Percentiles rank a stretch among this genome's conserved stretches.
These are phyloP conservation scores for Paguma larvata DNA, from an alignment of 2,797 vertebrate genomes.

Conservation along the genomic window DNA sequence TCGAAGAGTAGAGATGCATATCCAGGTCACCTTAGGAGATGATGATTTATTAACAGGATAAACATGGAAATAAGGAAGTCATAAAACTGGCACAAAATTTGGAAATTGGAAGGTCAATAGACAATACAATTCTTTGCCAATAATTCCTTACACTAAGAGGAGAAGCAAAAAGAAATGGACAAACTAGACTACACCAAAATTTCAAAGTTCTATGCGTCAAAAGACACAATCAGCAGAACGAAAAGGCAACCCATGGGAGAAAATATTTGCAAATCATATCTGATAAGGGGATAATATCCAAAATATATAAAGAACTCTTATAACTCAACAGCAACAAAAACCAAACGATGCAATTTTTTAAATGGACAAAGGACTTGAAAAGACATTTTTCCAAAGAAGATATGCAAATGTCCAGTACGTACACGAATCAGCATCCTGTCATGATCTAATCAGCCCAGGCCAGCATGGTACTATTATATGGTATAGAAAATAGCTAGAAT, in stretches of 20 bases:
- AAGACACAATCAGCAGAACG: background rate
- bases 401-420: background rate
- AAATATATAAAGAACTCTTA: background rate
- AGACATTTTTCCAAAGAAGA: background rate
- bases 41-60: background rate
- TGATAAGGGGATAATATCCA: background rate
- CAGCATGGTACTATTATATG: background rate
- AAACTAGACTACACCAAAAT: background rate
- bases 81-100: background rate
- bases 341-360: background rate
- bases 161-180: constrained; percentile 19
- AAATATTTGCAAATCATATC: background rate
- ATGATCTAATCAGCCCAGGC: background rate
- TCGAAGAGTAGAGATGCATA: background rate
- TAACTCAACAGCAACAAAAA: background rate
- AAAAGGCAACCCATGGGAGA: background rate
- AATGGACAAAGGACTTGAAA: background rate
- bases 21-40: background rate
- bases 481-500: background rate
- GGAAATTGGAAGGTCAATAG: constrained; percentile 2
- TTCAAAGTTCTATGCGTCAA: background rate
- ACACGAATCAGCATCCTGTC: background rate
- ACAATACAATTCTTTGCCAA: background rate
- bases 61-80: background rate
- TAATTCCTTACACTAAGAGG: constrained; percentile 5